Base-by-base conservation (phyloP, 1,140 invertebrate species). In the Stratiolaelaps scimitus region DNA sequence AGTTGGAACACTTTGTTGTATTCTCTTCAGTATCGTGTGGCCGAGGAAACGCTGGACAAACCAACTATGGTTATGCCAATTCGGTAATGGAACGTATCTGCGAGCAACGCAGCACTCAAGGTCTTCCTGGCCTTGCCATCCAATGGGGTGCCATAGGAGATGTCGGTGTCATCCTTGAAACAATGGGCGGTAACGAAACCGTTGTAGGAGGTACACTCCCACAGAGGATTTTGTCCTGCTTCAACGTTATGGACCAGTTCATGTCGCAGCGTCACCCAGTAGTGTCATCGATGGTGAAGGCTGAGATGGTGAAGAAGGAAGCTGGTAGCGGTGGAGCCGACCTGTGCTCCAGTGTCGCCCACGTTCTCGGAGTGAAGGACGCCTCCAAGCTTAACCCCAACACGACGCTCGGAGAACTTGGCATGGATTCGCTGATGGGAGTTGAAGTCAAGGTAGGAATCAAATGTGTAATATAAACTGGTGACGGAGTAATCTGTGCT, bases 81-180 rank as follows among this genome's bases (percentile, higher is more conserved):
- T 94, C 91, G 0, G 85, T 85, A 5, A 97, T 96, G 91, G 94
- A 97, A 77, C 82, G 92, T 65, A 85, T 97, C 44, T 85, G 87
- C 71, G 92, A 97, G 77, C 80, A 83, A 64, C 81, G 94, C 67
- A 84, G 85, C 73, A 78, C 79, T 15, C 83, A 83, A 72, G 89
- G 80, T 7, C 72, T 92, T 43, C 86, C 86, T 71, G 81, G 77
- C 68, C 72, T 93, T 19, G 89, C 92, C 28, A 89, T 98, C 69
- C 93, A 98, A 75, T 98, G 93, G 92, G 94, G 94, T 70, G 91
- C 92, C 46, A 89, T 98, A 72, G 93, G 91, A 68, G 93, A 98
- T 76, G 94, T 97, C 23, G 94, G 93, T 67, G 78, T 97, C 26
- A 82, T 96, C 65, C 73, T 88, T 67, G 89, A 94, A 68, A 86